These are phyloP conservation scores for Catharus bicknelli DNA, from an alignment of 2,113 vertebrate genomes.

Conservation along the genomic window DNA sequence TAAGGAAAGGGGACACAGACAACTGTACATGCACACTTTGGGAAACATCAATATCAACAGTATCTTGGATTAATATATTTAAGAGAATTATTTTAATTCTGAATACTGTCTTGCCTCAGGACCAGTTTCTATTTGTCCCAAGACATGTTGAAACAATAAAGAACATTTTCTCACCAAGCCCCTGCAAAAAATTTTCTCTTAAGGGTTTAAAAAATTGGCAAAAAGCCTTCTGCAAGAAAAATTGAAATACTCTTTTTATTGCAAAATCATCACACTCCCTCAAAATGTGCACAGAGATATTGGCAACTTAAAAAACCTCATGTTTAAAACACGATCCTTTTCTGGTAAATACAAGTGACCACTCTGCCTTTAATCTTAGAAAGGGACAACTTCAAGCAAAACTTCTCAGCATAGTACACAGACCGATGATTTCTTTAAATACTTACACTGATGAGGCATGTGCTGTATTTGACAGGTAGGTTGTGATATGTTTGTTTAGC, in stretches of 20 bases:
- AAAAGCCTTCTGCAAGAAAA: conserved; percentile 52
- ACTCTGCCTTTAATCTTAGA: neutral
- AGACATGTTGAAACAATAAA: conserved; percentile 65
- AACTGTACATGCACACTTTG: neutral
- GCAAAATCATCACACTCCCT: neutral
- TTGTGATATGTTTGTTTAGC: neutral
- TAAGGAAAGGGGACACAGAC: neutral
- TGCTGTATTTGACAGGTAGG: neutral
- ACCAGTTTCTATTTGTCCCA: conserved; percentile 53
- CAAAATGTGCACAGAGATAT: neutral
- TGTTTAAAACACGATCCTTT: neutral
- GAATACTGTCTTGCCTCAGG: conserved; percentile 44
- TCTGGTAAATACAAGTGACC: neutral
- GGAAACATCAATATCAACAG: neutral
- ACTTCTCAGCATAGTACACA: neutral
- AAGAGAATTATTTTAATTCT: conserved; percentile 61
- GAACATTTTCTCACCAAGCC: conserved; percentile 62
- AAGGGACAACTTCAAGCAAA: neutral
- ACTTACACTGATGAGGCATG: neutral
- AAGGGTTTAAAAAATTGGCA: conserved; percentile 59
- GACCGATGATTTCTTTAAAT: neutral
- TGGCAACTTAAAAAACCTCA: neutral
- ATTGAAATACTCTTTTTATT: conserved; percentile 17
- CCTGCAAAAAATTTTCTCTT: conserved; percentile 54
- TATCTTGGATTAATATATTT: conserved; percentile 44